Evolutionary conservation across 2,797 vertebrate species (phyloP), one percentile per base, ranked within the genome.

Genomic region (Margarornis squamiger): DNA sequence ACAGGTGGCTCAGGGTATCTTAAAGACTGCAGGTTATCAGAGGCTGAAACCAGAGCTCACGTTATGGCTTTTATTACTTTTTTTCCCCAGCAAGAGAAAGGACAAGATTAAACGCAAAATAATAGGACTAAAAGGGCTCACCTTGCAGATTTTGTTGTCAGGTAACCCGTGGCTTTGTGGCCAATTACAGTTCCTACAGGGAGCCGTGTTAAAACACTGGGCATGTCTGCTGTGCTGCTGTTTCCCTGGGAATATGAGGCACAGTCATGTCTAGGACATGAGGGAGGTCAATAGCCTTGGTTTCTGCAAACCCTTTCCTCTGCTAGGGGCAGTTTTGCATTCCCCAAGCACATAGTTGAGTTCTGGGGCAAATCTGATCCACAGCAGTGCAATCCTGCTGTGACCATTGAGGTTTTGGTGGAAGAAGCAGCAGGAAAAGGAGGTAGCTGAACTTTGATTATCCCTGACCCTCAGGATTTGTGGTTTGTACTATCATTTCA

Each of bases 91-190:
- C 34, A 68, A 27, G 49, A 46, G 52, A 88, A 87, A 84, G 17
- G 32, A 49, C 14, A 74, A 83, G 81, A 87, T 77, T 86, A 90
- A 94, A 93, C 89, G 10, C n/a, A 39, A 86, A 92, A 79, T 12
- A 75, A 54, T 48, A 54, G 65, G 82, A 86, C 55, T 51, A 8
- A 89, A 93, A 91, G 54, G 55, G 41, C 48, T 94, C 51, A 10
- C 52, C 6, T 36, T 2, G 2, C 34, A 34, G 41, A 23, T 93
- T 48, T 57, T 74, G 49, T 79, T 74, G 49, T 79, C 2, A 26
- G 57, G 34, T 75, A 86, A 79, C 90, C 74, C 29, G 73, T 58
- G 79, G 92, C 87, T 96, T 82, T 0, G 0, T 57, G 73, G 58
- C 86, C 71, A 93, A 80, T 96, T 94, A 92, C 29, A 27, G n/a